phyloP scores from a whole-genome alignment of 2,797 vertebrate genomes.

The Leptodactylus fallax region DNA sequence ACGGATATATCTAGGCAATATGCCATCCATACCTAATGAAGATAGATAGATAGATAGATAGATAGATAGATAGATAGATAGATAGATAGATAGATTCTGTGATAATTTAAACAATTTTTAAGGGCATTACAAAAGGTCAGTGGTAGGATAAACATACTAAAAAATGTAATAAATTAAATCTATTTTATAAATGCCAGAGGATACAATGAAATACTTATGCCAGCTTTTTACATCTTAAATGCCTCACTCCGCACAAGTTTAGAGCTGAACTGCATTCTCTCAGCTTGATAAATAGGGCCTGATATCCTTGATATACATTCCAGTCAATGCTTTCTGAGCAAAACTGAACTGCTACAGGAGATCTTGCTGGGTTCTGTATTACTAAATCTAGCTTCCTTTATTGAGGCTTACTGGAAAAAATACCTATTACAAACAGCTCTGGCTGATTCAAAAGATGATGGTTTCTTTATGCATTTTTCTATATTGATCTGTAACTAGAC shows the following conservation, averaged over 20 bases:
- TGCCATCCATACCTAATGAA: too few relatives aligned
- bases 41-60: too few relatives aligned
- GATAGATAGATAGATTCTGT: too few relatives aligned
- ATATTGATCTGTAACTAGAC: constrained; percentile 58
- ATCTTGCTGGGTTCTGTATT: constrained; percentile 50
- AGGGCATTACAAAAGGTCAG: neutral
- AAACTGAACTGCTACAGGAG: constrained; percentile 36
- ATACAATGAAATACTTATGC: neutral
- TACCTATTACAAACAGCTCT: constrained; percentile 45
- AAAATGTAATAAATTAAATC: neutral
- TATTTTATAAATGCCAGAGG: neutral
- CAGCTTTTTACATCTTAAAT: constrained; percentile 17
- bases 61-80: too few relatives aligned
- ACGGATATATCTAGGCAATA: too few relatives aligned
- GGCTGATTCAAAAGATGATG: constrained; percentile 47
- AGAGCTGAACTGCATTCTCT: constrained; percentile 22
- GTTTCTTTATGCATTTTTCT: constrained; percentile 55
- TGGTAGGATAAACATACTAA: neutral
- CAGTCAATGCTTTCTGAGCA: constrained; percentile 42
- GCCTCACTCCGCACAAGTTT: neutral
- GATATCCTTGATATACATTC: constrained; percentile 41
- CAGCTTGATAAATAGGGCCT: constrained; percentile 42
- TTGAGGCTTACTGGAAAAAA: constrained; percentile 41
- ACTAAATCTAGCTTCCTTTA: constrained; percentile 57
- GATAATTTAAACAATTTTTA: neutral